Evolutionary conservation across 2,797 vertebrate genomes (phyloP).

Genomic region (Anableps anableps): DNA sequence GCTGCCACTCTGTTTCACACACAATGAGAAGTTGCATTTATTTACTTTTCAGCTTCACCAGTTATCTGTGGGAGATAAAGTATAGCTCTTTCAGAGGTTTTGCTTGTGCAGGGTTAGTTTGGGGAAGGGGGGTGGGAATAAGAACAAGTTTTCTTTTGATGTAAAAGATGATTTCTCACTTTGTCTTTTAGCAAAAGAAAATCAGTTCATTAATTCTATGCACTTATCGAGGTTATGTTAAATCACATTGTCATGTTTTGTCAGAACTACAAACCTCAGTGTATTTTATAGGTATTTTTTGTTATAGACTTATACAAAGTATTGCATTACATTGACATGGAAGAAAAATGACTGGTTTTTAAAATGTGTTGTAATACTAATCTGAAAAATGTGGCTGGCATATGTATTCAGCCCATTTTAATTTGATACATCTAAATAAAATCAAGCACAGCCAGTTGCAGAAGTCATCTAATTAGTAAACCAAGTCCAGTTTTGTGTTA

Average conservation of each 20-base stretch:
- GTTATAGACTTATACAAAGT: background rate
- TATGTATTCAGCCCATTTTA: background rate
- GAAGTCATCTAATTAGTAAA: background rate
- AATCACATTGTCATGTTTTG: background rate
- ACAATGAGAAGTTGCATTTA: slow-evolving; percentile 73
- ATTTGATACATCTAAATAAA: background rate
- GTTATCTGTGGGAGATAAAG: slow-evolving; percentile 83
- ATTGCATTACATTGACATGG: background rate
- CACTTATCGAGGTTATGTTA: background rate
- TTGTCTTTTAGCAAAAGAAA: background rate
- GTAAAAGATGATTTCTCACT: background rate
- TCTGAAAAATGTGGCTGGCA: background rate
- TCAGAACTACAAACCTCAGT: background rate
- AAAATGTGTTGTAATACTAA: no score
- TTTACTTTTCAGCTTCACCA: slow-evolving; percentile 72
- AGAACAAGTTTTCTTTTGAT: background rate
- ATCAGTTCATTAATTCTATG: background rate
- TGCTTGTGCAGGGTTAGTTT: slow-evolving; percentile 28
- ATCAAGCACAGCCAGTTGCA: background rate
- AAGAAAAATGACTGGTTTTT: background rate
- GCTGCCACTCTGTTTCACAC: slow-evolving; percentile 59
- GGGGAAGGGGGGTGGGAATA: background rate
- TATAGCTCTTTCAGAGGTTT: slow-evolving; percentile 60
- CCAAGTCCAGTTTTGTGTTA: background rate
- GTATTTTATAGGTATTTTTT: background rate